These are phyloP conservation scores for Serripes groenlandicus DNA, from an alignment of 2,888 invertebrate genomes.

Conservation along the genomic window DNA sequence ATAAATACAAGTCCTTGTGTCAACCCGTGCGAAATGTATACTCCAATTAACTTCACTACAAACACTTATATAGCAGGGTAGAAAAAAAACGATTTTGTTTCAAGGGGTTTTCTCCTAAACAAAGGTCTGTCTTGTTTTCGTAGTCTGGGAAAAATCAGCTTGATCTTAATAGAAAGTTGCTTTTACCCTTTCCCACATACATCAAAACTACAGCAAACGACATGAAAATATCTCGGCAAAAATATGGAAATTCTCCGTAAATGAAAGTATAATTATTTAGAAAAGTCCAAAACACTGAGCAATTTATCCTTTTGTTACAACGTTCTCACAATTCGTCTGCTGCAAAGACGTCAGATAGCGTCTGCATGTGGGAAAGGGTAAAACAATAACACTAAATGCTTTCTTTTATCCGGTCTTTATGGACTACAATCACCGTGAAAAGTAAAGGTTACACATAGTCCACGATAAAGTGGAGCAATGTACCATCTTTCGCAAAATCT, in stretches of 20 bases:
- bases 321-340: not conserved
- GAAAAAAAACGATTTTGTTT: slow-evolving; percentile 5
- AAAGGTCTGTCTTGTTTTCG: slow-evolving; percentile 9
- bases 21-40: not conserved
- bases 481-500: too few relatives aligned
- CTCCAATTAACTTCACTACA: too few relatives aligned
- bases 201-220: not conserved
- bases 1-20: too few relatives aligned
- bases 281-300: not conserved
- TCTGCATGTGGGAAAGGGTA: not conserved
- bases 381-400: not conserved
- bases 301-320: not conserved
- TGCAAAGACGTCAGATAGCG: not conserved
- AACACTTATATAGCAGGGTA: too few relatives aligned
- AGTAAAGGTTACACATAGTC: too few relatives aligned
- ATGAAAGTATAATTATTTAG: too few relatives aligned
- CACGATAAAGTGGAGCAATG: too few relatives aligned
- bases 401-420: not conserved
- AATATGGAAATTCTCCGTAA: too few relatives aligned
- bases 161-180: not conserved
- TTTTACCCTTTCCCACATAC: not conserved
- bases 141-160: slow-evolving; percentile 19
- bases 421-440: slow-evolving; percentile 1
- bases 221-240: not conserved
- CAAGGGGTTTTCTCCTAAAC: slow-evolving; percentile 1